Conservation (phyloP, 2,113 vertebrate species). For the Crypturellus undulatus region DNA sequence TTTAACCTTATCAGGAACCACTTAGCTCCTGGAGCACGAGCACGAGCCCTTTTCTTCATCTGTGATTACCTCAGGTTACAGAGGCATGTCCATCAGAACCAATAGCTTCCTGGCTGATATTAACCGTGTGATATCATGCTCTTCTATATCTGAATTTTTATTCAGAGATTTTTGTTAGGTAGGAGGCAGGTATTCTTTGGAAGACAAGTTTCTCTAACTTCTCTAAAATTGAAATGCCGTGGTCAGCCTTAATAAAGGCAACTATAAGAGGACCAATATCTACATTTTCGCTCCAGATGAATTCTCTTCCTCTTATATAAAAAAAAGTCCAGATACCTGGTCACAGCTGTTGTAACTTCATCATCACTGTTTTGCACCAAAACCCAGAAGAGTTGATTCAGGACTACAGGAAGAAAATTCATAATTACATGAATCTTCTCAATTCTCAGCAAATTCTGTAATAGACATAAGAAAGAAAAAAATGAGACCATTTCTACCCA, state of each 20-base stretch:
- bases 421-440: constrained; percentile 94
- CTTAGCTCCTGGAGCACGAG: not conserved
- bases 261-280: not conserved
- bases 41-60: not conserved
- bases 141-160: not conserved
- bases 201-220: not conserved
- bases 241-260: not conserved
- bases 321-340: constrained; percentile 83
- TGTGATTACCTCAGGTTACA: not conserved
- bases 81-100: accelerated
- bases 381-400: constrained; percentile 96
- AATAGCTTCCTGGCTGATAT: not conserved
- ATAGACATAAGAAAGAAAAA: not conserved
- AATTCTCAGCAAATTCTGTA: constrained; percentile 92
- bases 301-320: not conserved
- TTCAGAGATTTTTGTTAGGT: not conserved
- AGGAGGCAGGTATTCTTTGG: not conserved
- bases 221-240: not conserved
- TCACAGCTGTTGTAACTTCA: constrained; percentile 87
- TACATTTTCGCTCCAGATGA: not conserved
- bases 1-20: not conserved
- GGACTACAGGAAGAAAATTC: constrained; percentile 93
- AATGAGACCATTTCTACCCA: not conserved
- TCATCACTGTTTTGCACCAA: constrained; percentile 91
- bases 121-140: not conserved